Percentiles rank a stretch among this genome's conserved stretches.
These are phyloP conservation scores for Acanthopagrus latus DNA, from an alignment of 2,797 vertebrate genomes.

Conservation along the genomic window DNA sequence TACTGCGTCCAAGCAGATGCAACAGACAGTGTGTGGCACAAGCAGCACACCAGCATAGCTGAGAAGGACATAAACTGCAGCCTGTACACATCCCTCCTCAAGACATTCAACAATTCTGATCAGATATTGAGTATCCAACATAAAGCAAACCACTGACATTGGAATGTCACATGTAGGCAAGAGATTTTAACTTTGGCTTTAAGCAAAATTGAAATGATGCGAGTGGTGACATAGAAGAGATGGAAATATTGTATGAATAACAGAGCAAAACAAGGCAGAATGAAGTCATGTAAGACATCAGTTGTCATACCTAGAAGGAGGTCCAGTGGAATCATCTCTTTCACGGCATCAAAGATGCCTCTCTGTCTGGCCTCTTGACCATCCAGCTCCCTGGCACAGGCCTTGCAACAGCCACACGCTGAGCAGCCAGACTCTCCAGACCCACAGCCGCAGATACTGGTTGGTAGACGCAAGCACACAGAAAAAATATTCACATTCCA, in stretches of 20 bases:
- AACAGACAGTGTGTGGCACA: slow-evolving; percentile 40
- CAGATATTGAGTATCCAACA: not conserved
- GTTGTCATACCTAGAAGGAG: slow-evolving; percentile 92
- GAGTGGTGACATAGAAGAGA: slow-evolving; percentile 27
- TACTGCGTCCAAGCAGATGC: slow-evolving; percentile 49
- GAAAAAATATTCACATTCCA: not conserved
- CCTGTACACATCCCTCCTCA: slow-evolving; percentile 9
- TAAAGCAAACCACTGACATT: not conserved
- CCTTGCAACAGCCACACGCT: slow-evolving; percentile 97
- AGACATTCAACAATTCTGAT: not conserved
- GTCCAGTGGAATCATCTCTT: slow-evolving; percentile 99
- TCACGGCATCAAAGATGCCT: slow-evolving; percentile 98
- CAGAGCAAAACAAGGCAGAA: not conserved
- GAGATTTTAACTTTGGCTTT: slow-evolving; percentile 10
- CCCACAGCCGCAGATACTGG: slow-evolving; percentile 97
- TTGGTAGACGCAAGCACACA: slow-evolving; percentile 8
- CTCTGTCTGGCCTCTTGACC: slow-evolving; percentile 98
- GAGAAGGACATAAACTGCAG: not conserved
- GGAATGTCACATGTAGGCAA: not conserved
- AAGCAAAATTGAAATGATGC: slow-evolving; percentile 16
- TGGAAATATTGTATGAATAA: slow-evolving; percentile 24
- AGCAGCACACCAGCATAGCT: slow-evolving; percentile 29
- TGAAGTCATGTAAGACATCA: slow-evolving; percentile 16
- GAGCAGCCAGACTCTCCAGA: slow-evolving; percentile 99
- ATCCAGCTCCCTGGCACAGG: slow-evolving; percentile 97